Conservation (phyloP, 2,888 invertebrate genomes). For the Crepidodera aurea region DNA sequence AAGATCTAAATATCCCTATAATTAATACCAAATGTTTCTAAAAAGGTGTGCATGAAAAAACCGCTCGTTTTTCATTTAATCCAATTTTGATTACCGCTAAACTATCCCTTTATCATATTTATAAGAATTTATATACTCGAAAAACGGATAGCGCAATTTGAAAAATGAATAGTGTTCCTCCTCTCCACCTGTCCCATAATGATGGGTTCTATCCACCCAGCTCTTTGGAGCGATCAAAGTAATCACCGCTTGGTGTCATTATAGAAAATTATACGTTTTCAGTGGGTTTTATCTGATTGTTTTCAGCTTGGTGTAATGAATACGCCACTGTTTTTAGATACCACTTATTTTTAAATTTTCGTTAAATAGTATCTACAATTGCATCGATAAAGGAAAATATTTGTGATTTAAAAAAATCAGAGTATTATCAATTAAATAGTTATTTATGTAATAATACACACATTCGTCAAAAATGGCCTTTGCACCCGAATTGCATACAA, state of each 20-base stretch:
- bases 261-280: conserved; percentile 43
- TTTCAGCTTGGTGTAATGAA: neutral
- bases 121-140: conserved; percentile 30
- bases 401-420: too few relatives aligned
- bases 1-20: too few relatives aligned
- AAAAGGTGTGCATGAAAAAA: too few relatives aligned
- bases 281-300: conserved; percentile 42
- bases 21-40: too few relatives aligned
- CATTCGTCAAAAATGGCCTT: too few relatives aligned
- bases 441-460: too few relatives aligned
- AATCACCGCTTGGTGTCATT: conserved; percentile 50
- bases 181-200: conserved; percentile 55
- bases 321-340: neutral
- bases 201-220: conserved; percentile 53
- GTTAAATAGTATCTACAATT: too few relatives aligned
- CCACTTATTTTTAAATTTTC: neutral
- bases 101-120: conserved; percentile 21
- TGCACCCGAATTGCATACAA: too few relatives aligned
- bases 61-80: neutral
- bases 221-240: conserved; percentile 37
- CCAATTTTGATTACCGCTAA: neutral
- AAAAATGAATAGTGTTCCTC: conserved; percentile 54
- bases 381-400: too few relatives aligned
- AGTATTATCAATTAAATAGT: too few relatives aligned
- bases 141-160: conserved; percentile 45